These are phyloP conservation scores for Geophilus truncorum DNA, from an alignment of 2,888 invertebrate species.

Conservation along the genomic window DNA sequence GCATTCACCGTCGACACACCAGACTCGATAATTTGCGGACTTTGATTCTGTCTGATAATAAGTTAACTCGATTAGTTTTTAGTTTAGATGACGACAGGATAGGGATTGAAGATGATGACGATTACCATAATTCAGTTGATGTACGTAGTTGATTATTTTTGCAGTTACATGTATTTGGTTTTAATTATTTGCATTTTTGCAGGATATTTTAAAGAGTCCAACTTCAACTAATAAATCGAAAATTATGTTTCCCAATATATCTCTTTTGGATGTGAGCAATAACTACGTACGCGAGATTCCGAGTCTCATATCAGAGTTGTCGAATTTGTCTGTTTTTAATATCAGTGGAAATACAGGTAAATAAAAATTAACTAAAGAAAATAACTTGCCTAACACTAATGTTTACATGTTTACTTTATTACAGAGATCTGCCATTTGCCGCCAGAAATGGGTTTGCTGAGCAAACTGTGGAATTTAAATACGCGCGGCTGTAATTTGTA, in stretches of 20 bases:
- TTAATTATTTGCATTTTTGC: too few species aligned
- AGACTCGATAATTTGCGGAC: constrained; percentile 75
- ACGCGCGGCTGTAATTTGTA: constrained; percentile 80
- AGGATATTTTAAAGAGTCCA: constrained; percentile 36
- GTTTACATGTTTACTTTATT: constrained; percentile 40
- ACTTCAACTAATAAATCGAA: constrained; percentile 49
- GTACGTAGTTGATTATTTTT: neutral
- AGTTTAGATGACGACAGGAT: constrained; percentile 35
- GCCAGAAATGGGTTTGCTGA: constrained; percentile 88
- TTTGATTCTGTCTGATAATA: constrained; percentile 78
- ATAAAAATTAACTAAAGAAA: constrained; percentile 34
- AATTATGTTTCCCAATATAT: constrained; percentile 85
- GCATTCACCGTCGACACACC: constrained; percentile 75
- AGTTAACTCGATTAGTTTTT: constrained; percentile 62
- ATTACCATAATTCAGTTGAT: constrained; percentile 39
- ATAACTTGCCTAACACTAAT: neutral
- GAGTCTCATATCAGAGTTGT: constrained; percentile 73
- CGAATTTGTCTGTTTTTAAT: constrained; percentile 87
- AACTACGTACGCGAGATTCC: constrained; percentile 77
- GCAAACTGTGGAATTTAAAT: constrained; percentile 93
- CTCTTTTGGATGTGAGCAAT: constrained; percentile 89
- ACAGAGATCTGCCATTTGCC: constrained; percentile 79
- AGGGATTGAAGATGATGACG: constrained; percentile 32
- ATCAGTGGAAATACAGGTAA: constrained; percentile 73
- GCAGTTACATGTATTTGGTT: neutral